Evolutionary conservation across 2,888 invertebrate genomes (phyloP).

Genomic region (Saturnia japonica): DNA sequence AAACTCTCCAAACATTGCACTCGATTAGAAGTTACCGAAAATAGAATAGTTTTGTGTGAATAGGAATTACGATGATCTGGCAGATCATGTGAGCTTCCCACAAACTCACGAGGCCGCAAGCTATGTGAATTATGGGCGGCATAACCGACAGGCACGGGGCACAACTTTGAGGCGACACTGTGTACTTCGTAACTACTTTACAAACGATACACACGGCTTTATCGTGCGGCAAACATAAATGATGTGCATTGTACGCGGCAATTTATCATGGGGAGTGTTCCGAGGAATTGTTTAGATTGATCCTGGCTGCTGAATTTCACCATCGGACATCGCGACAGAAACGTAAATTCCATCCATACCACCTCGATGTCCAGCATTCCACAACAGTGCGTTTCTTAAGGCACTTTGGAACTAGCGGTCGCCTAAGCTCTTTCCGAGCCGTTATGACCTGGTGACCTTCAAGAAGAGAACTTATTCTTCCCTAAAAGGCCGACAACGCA

Average conservation of each 20-base stretch:
- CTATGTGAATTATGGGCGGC: slow-evolving; percentile 43
- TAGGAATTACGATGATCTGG: slow-evolving; percentile 18
- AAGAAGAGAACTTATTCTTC: no score
- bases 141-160: slow-evolving; percentile 40
- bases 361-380: no score
- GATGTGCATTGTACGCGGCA: neutral
- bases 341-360: no score
- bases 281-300: no score
- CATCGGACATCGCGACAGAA: no score
- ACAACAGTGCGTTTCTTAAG: no score
- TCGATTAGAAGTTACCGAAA: neutral
- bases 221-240: slow-evolving; percentile 17
- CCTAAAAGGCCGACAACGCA: no score
- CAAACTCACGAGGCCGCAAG: slow-evolving; percentile 22
- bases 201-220: slow-evolving; percentile 29
- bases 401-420: no score
- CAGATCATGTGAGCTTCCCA: slow-evolving; percentile 8
- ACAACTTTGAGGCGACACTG: slow-evolving; percentile 36
- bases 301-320: no score
- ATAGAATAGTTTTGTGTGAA: slow-evolving; percentile 11
- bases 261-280: no score
- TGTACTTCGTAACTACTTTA: slow-evolving; percentile 39
- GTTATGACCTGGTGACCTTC: no score
- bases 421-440: no score
- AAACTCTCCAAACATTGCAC: neutral